A percentile compares a stretch with the other conserved stretches of the same genome.
Evolutionary conservation across 1,140 invertebrate species (phyloP).

Genomic region (Harlomillsia oculata): DNA sequence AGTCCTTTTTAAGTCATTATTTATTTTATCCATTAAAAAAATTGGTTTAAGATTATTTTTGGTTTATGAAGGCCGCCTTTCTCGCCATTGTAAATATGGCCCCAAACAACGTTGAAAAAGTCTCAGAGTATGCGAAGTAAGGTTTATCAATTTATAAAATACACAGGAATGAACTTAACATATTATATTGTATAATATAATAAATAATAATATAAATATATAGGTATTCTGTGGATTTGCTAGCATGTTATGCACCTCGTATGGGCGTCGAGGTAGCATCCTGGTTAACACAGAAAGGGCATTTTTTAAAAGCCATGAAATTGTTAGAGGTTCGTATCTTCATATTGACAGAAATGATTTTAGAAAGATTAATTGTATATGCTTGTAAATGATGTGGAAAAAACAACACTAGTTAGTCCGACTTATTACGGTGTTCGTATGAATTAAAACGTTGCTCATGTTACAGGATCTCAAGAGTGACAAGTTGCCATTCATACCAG

Average conservation of each 20-base stretch:
- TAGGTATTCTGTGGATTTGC: not conserved
- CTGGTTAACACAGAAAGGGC: conserved; percentile 31
- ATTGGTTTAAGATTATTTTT: not conserved
- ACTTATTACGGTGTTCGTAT: not conserved
- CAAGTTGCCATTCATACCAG: too few relatives aligned
- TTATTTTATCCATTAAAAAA: not conserved
- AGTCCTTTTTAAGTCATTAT: not conserved
- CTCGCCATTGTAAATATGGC: conserved; percentile 6
- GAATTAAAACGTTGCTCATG: not conserved
- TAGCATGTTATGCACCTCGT: conserved; percentile 12
- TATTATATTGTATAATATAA: not conserved
- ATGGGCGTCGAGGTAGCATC: conserved; percentile 13
- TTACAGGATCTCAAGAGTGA: not conserved
- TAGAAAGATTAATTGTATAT: not conserved
- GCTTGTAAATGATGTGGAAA: not conserved
- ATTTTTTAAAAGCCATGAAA: conserved; percentile 5
- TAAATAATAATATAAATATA: not conserved
- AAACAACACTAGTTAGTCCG: not conserved
- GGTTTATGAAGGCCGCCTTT: conserved; percentile 19
- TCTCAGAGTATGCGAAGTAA: conserved; percentile 16
- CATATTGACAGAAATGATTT: not conserved
- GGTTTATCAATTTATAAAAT: not conserved
- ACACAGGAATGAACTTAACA: not conserved
- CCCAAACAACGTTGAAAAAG: conserved; percentile 10
- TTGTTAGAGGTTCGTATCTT: conserved; percentile 5